Base-by-base conservation (phyloP, 2,797 vertebrate genomes). In the Smutsia temminckii region DNA sequence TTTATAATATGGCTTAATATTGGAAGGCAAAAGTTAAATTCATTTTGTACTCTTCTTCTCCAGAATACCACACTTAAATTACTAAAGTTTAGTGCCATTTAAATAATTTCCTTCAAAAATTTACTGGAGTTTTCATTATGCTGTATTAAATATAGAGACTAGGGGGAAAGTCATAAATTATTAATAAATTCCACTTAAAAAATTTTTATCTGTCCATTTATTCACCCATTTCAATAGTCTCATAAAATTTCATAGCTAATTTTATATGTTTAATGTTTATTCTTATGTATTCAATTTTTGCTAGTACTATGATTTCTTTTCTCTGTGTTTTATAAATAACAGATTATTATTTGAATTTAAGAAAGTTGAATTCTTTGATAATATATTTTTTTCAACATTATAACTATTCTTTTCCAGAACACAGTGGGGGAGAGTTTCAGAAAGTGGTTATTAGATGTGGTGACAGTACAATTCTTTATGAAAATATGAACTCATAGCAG, bases 401-500 rank as follows among this genome's bases (percentile, higher is more conserved):
- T 16, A 78, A 91, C n/a, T 68, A 66, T 86, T 85, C 40, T 40
- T 18, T 84, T 90, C 49, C 77, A 92, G 86, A 94, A 23, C 5
- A 77, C 27, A 75, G 37, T 10, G 69, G 14, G 40, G 68, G 16
- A 75, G 57, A 75, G 49, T 87, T 84, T 93, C 42, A 88, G 32
- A 64, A 51, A 88, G 42, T 57, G 21, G 78, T 66, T 88, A 42
- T 68, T 68, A 85, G n/a, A 29, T 68, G 16, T 59, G 20, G 32
- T 83, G 46, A 71, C 29, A 37, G 29, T 66, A 27, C 57, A 42
- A 77, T 78, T 93, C 59, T 95, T 89, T 61, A 79, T 71, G 55
- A 92, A 95, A 95, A 89, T 95, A 81, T 18, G 0, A 97, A 93
- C 94, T 97, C 40, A 96, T 78, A 77, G 68, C 8, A 78, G 34